A percentile compares a stretch with the other conserved stretches of the same genome.
Conservation (phyloP, 1,140 invertebrate species). For the Apis mellifera region Amel_HAv3.1 CM009931.2:6952001-6952500, state of each 20-base stretch:
- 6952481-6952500: background rate
- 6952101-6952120: background rate
- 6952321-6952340: too few relatives aligned
- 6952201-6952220: constrained; percentile 32
- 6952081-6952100: background rate
- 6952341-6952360: constrained; percentile 61
- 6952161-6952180: constrained; percentile 42
- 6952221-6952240: constrained; percentile 63
- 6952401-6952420: constrained; percentile 59
- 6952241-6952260: constrained; percentile 67
- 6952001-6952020: background rate
- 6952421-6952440: background rate
- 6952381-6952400: constrained; percentile 71
- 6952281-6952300: constrained; percentile 70
- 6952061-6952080: background rate
- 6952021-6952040: background rate
- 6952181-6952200: constrained; percentile 37
- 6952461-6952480: background rate
- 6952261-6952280: constrained; percentile 56
- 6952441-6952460: background rate
- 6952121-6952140: background rate
- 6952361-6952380: constrained; percentile 72
- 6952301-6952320: constrained; percentile 50
- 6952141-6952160: background rate
- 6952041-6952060: background rate